phyloP scores from a whole-genome alignment of 2,888 invertebrate species.

The Linnaemya tessellans region DNA sequence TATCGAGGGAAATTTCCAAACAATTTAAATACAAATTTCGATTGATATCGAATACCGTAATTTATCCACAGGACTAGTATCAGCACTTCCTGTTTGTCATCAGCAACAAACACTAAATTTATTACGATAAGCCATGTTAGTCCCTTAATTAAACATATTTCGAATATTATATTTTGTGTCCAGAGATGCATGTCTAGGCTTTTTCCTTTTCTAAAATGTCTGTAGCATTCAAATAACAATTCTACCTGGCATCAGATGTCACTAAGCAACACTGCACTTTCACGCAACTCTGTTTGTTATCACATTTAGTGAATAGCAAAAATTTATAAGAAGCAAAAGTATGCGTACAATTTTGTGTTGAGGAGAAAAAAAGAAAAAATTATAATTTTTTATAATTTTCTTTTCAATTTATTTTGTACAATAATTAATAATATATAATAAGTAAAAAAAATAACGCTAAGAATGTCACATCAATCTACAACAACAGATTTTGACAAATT shows the following conservation, averaged over 20 bases:
- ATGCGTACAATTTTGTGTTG: slow-evolving; percentile 66
- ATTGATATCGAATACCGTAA: too few relatives aligned
- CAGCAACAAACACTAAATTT: too few relatives aligned
- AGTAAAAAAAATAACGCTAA: slow-evolving; percentile 21
- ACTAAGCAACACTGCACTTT: background rate
- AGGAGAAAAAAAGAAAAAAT: slow-evolving; percentile 64
- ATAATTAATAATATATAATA: slow-evolving; percentile 48
- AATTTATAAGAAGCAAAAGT: slow-evolving; percentile 57
- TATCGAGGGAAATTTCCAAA: too few relatives aligned
- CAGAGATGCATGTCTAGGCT: background rate
- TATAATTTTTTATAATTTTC: slow-evolving; percentile 67
- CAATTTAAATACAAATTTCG: too few relatives aligned
- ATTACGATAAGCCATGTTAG: too few relatives aligned
- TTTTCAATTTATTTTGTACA: slow-evolving; percentile 65
- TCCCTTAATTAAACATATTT: background rate
- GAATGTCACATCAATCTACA: slow-evolving; percentile 67
- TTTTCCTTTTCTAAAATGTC: background rate
- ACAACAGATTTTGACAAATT: slow-evolving; percentile 68
- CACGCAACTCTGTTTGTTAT: slow-evolving; percentile 11
- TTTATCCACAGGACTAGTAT: too few relatives aligned
- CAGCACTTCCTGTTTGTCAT: too few relatives aligned
- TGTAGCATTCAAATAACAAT: background rate
- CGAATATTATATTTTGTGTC: background rate
- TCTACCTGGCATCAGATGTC: slow-evolving; percentile 14
- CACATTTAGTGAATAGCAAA: slow-evolving; percentile 26